A percentile compares a stretch with the other conserved stretches of the same genome.
phyloP scores from a whole-genome alignment of 2,113 vertebrate genomes.

The Carettochelys insculpta region DNA sequence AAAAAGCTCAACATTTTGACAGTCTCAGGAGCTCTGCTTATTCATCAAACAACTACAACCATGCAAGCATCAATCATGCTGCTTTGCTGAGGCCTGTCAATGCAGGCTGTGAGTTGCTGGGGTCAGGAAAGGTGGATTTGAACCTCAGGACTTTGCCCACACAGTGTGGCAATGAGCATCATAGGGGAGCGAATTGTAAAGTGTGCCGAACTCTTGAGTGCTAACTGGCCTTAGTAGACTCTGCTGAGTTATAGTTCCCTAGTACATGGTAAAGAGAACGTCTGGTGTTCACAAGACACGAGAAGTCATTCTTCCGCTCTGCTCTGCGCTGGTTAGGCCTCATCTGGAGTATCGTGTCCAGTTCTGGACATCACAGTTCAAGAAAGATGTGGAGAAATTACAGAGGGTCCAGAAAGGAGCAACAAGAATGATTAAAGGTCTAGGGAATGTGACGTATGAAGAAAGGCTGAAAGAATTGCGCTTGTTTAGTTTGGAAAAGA shows the following conservation, averaged over 20 bases:
- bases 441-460: no score
- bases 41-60: background rate
- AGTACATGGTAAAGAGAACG: background rate
- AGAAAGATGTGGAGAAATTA: no score
- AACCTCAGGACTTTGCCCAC: background rate
- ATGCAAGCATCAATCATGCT: background rate
- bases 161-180: background rate
- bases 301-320: no score
- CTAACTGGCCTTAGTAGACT: background rate
- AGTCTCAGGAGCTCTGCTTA: background rate
- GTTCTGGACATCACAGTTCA: no score
- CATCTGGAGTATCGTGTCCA: no score
- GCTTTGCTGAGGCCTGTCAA: background rate
- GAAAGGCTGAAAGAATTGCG: no score
- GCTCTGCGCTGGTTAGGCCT: no score
- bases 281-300: background rate
- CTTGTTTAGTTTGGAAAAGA: no score
- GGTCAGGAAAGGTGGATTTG: background rate
- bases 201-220: background rate
- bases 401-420: no score
- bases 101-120: background rate
- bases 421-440: no score
- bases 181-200: background rate
- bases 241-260: background rate
- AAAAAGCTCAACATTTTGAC: background rate